A percentile compares a stretch with the other conserved stretches of the same genome.
These are phyloP conservation scores for Sarcophaga carnaria DNA, from an alignment of 2,888 invertebrate genomes.

Conservation along the genomic window DNA sequence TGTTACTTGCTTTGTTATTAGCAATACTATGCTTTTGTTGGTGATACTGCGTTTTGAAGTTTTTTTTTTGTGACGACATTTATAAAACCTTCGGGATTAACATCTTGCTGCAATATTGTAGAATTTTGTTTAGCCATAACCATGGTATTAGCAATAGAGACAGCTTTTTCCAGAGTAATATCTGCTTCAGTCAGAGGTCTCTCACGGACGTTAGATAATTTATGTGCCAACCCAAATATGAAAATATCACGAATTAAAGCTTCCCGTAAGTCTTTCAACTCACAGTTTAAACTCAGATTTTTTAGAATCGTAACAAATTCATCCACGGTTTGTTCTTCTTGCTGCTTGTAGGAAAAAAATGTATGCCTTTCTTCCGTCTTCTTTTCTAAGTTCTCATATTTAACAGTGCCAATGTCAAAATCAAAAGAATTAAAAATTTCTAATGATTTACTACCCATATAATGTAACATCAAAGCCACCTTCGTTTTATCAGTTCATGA, in stretches of 20 bases:
- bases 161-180: slow-evolving; percentile 14
- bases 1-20: not conserved
- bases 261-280: slow-evolving; percentile 47
- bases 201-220: not conserved
- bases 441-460: slow-evolving; percentile 38
- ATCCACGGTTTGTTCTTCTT: slow-evolving; percentile 36
- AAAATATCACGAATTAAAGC: too few relatives aligned
- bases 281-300: slow-evolving; percentile 42
- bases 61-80: not conserved
- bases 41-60: not conserved
- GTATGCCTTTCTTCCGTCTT: not conserved
- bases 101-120: slow-evolving; percentile 28
- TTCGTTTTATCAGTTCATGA: slow-evolving; percentile 1
- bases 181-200: slow-evolving; percentile 21
- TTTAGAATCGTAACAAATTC: slow-evolving; percentile 37
- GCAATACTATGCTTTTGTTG: not conserved
- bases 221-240: too few relatives aligned
- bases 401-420: slow-evolving; percentile 38
- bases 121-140: slow-evolving; percentile 32
- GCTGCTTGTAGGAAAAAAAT: slow-evolving; percentile 31
- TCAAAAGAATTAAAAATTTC: slow-evolving; percentile 52
- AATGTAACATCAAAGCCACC: slow-evolving; percentile 43
- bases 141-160: slow-evolving; percentile 36
- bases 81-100: slow-evolving; percentile 23
- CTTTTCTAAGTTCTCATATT: slow-evolving; percentile 30